Evolutionary conservation across 2,888 invertebrate genomes (phyloP), one percentile per base, ranked within the genome.

Genomic region (Drosophila kambysellisi): DNA sequence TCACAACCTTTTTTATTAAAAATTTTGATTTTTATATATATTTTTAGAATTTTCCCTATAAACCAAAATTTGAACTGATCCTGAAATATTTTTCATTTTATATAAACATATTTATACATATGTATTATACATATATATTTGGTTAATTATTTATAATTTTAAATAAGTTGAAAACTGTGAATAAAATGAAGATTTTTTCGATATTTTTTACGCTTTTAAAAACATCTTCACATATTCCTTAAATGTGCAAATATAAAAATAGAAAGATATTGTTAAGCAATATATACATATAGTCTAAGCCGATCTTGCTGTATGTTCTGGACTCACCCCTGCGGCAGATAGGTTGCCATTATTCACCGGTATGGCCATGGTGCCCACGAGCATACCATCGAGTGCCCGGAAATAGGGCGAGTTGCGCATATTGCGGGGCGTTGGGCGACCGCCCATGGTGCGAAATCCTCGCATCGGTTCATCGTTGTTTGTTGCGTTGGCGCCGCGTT

Each of bases 321-420:
- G 20, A 43, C 74, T 64, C 57, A 86, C 85, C 30, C 77, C 86
- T 15, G 75, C 62, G 25, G 62, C 63, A 11, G 33, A 63, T 5
- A 80, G 20, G 0, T 76, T 66, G 15, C 80, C 88, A 52, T 84
- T 89, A 61, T 92, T 92, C 51, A 93, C 91, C 15, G 93, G 93
- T 70, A 93, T 93, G 39, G 93, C 92, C 93, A 93, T 93, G 25
- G 93, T 93, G 64, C 93, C 93, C 46, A 93, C 91, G 4, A 93
- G 92, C 93, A 93, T 93, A 29, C 93, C 93, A 58, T 93, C 93
- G 32, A 93, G 76, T 51, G 87, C 92, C 20, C 92, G 92, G 75
- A 91, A 93, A 70, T 92, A 90, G 70, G 92, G 93, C 35, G 91
- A 93, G 48, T 88, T 91, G 35, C 92, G 92, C 90, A 93, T 83